These are phyloP conservation scores for Zoanthus gigantus DNA, from an alignment of 92 coral and sea anemone species.

Conservation along the genomic window DNA sequence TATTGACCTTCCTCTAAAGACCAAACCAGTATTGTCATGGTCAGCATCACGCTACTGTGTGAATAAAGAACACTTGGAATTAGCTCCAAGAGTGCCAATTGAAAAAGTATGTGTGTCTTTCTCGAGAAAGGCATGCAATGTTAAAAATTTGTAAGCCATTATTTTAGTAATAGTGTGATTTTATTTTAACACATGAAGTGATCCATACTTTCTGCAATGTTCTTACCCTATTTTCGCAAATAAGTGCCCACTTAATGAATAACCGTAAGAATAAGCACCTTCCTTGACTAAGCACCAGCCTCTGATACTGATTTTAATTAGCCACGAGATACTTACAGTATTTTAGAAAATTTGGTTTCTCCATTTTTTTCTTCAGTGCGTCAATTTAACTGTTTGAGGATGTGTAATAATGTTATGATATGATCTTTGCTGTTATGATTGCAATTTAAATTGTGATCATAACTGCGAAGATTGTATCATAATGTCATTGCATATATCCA, in stretches of 20 bases:
- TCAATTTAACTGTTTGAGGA: not conserved
- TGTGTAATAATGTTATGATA: no score
- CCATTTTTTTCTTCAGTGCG: constrained; percentile 1
- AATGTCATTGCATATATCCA: no score
- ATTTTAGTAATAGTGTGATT: not conserved
- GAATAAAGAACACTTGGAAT: constrained; percentile 32
- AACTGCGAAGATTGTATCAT: no score
- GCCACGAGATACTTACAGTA: no score
- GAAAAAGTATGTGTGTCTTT: constrained; percentile 46
- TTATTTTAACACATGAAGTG: not conserved
- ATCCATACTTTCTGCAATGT: not conserved
- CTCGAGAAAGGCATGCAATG: constrained; percentile 41
- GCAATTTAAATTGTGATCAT: no score
- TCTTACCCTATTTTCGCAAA: not conserved
- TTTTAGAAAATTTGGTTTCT: no score
- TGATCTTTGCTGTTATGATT: no score
- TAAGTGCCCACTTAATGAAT: constrained; percentile 1
- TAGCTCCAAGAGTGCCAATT: constrained; percentile 57
- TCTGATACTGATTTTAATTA: not conserved
- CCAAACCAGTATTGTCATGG: constrained; percentile 58
- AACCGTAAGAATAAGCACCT: not conserved
- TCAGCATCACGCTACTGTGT: constrained; percentile 30
- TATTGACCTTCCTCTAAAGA: constrained; percentile 52
- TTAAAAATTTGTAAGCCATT: not conserved
- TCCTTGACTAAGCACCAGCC: not conserved